Conservation (phyloP, 2,888 invertebrate genomes). For the Lissocephala sabroskyi region DNA sequence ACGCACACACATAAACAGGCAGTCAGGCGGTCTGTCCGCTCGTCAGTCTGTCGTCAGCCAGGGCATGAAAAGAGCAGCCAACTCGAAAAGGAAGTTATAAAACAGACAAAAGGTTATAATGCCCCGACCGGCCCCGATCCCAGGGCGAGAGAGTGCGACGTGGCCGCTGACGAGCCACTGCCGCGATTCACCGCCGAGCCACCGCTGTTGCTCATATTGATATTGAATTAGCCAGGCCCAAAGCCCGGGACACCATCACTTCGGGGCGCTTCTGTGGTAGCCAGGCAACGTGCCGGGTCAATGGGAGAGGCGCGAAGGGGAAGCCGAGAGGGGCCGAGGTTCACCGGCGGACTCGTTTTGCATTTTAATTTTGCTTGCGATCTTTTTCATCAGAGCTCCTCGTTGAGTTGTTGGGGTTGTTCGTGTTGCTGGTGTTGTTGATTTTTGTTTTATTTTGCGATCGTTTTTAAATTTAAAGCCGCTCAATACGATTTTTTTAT, state of each 20-base stretch:
- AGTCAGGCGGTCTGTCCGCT: no score
- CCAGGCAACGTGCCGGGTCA: no score
- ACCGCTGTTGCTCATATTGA: conserved; percentile 52
- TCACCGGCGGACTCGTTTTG: conserved; percentile 58
- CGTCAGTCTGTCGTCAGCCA: no score
- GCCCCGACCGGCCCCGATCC: conserved; percentile 30
- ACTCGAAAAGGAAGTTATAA: no score
- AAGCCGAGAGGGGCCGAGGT: conserved; percentile 18
- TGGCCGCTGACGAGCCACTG: no score
- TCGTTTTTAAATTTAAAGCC: conserved; percentile 60
- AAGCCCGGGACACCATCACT: conserved; percentile 1
- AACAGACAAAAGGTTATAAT: conserved; percentile 41
- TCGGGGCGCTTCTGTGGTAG: conserved; percentile 49
- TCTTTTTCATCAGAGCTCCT: conserved; percentile 1
- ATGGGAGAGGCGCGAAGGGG: no score
- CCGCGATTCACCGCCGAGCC: no score
- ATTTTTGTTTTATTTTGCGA: conserved; percentile 47
- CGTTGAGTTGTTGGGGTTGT: conserved; percentile 13
- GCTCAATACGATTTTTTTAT: conserved; percentile 41
- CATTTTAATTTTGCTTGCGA: conserved; percentile 57
- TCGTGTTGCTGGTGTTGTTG: conserved; percentile 3
- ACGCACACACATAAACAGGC: no score
- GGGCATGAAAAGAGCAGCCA: no score
- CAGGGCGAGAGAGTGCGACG: no score
- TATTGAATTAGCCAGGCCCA: conserved; percentile 27